Evolutionary conservation across 2,888 invertebrate genomes (phyloP).

Genomic region (Drosophila meridionalis): DNA sequence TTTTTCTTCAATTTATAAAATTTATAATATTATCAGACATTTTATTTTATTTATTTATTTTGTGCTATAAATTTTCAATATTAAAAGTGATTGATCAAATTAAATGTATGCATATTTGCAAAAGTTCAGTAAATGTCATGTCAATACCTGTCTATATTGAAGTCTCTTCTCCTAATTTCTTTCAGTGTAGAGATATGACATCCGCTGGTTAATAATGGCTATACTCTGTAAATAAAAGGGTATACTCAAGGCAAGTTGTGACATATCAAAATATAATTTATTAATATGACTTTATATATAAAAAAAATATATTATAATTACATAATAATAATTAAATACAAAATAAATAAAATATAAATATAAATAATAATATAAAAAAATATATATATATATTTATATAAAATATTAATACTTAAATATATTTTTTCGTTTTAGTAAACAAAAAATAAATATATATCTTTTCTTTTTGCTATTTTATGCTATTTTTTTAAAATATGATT

Average conservation of each 20-base stretch:
- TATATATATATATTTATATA: background rate
- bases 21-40: background rate
- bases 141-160: too few relatives aligned
- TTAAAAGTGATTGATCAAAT: background rate
- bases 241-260: background rate
- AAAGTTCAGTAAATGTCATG: background rate
- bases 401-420: too few relatives aligned
- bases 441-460: too few relatives aligned
- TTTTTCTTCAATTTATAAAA: background rate
- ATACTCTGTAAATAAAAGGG: conserved; percentile 8
- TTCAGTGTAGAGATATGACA: conserved; percentile 54
- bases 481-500: too few relatives aligned
- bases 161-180: background rate
- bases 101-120: background rate
- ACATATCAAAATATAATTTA: background rate
- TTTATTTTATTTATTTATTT: background rate
- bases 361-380: too few relatives aligned
- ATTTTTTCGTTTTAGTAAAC: too few relatives aligned
- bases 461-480: too few relatives aligned
- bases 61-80: too few relatives aligned
- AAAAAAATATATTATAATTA: background rate
- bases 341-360: too few relatives aligned
- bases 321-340: too few relatives aligned
- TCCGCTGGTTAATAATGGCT: conserved; percentile 41
- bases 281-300: background rate